phyloP scores from a whole-genome alignment of 2,888 invertebrate species.

The Chloroclysta siterata region DNA sequence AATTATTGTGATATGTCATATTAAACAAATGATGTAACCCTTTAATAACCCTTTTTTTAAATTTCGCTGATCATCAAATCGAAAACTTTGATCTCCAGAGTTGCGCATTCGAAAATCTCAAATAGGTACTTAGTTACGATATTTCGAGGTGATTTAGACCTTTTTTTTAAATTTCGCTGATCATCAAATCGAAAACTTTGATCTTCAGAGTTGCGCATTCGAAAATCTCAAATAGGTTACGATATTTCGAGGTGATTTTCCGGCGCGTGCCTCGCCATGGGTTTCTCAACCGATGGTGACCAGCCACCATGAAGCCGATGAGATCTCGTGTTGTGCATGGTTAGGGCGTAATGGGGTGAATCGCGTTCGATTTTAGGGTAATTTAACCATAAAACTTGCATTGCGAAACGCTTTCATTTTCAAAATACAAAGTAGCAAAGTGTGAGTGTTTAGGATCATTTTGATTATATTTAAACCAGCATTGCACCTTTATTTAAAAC shows the following conservation, averaged over 20 bases:
- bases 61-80: too few relatives aligned
- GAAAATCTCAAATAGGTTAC: conserved; percentile 49
- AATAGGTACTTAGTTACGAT: conserved; percentile 45
- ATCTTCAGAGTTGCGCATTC: conserved; percentile 25
- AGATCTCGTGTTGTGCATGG: conserved; percentile 34
- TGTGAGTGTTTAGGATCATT: too few relatives aligned
- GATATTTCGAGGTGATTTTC: conserved; percentile 55
- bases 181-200: too few relatives aligned
- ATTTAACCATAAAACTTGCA: conserved; percentile 6
- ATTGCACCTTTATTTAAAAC: too few relatives aligned
- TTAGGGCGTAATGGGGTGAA: conserved; percentile 38
- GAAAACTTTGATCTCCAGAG: neutral
- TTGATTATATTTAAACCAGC: too few relatives aligned
- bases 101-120: conserved; percentile 44
- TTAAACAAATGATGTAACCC: too few relatives aligned
- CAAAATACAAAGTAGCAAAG: neutral
- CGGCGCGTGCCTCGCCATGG: conserved; percentile 48
- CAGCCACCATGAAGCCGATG: conserved; percentile 46
- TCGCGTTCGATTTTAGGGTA: conserved; percentile 30
- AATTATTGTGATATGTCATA: too few relatives aligned
- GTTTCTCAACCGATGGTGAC: conserved; percentile 43
- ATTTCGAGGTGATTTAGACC: too few relatives aligned
- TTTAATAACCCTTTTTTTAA: too few relatives aligned
- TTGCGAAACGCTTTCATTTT: conserved; percentile 20
- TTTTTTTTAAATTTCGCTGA: too few relatives aligned